Evolutionary conservation across 2,113 vertebrate genomes (phyloP).

Genomic region (Gymnogyps californianus): DNA sequence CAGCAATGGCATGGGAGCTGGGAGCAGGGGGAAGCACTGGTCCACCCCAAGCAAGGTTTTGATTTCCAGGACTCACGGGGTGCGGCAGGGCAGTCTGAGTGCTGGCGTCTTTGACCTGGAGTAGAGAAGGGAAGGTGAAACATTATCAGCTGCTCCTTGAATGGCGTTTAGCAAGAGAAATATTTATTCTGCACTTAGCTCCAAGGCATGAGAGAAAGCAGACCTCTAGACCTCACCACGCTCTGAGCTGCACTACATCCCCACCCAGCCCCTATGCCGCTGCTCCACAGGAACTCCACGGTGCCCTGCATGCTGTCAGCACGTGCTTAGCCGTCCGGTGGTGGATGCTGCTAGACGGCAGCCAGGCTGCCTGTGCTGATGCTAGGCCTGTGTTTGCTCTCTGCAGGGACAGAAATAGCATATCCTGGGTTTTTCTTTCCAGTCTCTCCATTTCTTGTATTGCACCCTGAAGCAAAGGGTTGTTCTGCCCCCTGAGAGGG

Average conservation of each 20-base stretch:
- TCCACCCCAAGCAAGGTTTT: not conserved
- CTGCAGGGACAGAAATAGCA: not conserved
- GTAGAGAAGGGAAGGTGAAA: not conserved
- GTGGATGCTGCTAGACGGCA: not conserved
- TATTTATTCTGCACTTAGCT: not conserved
- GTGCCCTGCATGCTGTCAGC: not conserved
- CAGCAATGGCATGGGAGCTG: not conserved
- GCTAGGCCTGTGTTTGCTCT: not conserved
- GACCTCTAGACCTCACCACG: not conserved
- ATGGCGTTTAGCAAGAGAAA: not conserved
- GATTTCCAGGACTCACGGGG: not conserved
- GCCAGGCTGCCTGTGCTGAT: not conserved
- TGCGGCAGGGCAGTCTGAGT: slow-evolving; percentile 34
- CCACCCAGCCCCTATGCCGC: not conserved
- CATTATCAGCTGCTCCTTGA: not conserved
- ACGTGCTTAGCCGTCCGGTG: not conserved
- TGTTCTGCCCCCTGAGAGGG: not conserved
- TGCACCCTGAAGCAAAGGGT: not conserved
- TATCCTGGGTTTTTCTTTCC: not conserved
- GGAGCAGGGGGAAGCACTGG: not conserved
- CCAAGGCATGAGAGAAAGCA: not conserved
- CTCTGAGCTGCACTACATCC: not conserved
- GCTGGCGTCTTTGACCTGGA: slow-evolving; percentile 41
- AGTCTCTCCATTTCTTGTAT: not conserved
- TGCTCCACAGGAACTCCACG: rapidly evolving